phyloP scores from a whole-genome alignment of 92 coral and sea anemone species.

The Porites lobata region DNA sequence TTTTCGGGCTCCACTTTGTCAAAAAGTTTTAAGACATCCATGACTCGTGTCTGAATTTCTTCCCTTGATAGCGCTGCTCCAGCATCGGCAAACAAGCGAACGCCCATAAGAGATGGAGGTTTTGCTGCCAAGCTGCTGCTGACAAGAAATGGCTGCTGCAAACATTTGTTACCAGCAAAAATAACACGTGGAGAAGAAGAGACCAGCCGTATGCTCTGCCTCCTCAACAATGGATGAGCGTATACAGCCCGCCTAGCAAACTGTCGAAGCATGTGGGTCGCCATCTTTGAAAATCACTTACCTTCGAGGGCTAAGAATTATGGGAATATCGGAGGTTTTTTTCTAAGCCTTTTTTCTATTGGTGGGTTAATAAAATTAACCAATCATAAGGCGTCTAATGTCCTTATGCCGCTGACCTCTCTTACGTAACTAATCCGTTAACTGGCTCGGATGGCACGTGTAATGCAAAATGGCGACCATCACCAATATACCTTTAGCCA shows the following conservation, averaged over 20 bases:
- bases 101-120: constrained; percentile 58
- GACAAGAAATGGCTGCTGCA: constrained; percentile 76
- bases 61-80: constrained; percentile 74
- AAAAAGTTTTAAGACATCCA: constrained; percentile 94
- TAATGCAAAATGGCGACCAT: constrained; percentile 49
- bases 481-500: neutral
- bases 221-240: constrained; percentile 67
- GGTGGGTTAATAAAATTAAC: constrained; percentile 7
- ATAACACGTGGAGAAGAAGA: constrained; percentile 80
- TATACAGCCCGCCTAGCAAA: constrained; percentile 63
- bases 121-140: constrained; percentile 51
- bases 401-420: constrained; percentile 32
- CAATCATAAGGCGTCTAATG: constrained; percentile 45
- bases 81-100: constrained; percentile 83
- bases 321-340: constrained; percentile 60
- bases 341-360: constrained; percentile 38
- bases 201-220: constrained; percentile 80
- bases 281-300: constrained; percentile 69
- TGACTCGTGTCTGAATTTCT: constrained; percentile 89
- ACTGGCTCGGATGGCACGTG: neutral
- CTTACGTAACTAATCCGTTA: constrained; percentile 9
- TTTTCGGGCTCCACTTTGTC: constrained; percentile 96
- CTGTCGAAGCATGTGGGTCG: constrained; percentile 93
- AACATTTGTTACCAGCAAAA: constrained; percentile 71
- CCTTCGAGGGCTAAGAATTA: neutral